Evolutionary conservation across 1,140 invertebrate species (phyloP).

Genomic region (Andricus grossulariae): DNA sequence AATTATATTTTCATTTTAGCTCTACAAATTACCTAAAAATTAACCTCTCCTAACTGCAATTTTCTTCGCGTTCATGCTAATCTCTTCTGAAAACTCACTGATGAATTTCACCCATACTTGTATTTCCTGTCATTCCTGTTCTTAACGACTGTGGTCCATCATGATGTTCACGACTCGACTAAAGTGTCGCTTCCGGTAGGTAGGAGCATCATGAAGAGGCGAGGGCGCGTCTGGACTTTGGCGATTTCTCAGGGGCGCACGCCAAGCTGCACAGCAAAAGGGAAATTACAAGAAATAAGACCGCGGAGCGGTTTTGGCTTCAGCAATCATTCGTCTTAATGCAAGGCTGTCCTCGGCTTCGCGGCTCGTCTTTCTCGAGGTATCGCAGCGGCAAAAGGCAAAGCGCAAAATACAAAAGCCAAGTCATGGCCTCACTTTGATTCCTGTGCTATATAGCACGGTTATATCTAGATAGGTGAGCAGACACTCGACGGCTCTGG

Average conservation of each 20-base stretch:
- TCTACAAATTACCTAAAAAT: too few species aligned
- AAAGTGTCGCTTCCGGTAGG: too few species aligned
- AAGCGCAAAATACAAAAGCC: conserved; percentile 54
- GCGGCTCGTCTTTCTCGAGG: conserved; percentile 45
- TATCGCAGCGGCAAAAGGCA: conserved; percentile 48
- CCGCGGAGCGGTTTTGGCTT: background rate
- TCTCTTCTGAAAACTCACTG: too few species aligned
- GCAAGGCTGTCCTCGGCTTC: conserved; percentile 37
- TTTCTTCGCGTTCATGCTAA: too few species aligned
- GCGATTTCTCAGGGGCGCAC: conserved; percentile 50
- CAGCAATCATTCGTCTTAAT: conserved; percentile 16
- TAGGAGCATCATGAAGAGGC: background rate
- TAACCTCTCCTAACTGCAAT: too few species aligned
- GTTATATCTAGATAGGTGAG: conserved; percentile 24
- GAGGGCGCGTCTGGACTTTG: conserved; percentile 41
- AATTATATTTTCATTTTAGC: too few species aligned
- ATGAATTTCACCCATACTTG: too few species aligned
- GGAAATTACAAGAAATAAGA: conserved; percentile 16
- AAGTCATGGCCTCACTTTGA: conserved; percentile 43
- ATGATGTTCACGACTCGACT: too few species aligned
- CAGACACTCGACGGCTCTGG: conserved; percentile 54
- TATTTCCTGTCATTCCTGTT: too few species aligned
- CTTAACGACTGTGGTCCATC: too few species aligned
- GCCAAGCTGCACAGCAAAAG: conserved; percentile 40
- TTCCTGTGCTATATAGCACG: too few species aligned